Evolutionary conservation across 53 echinoderm and acorn worm species (phyloP), one percentile per base, ranked within the genome.

Genomic region (Holothuria scabra): DNA sequence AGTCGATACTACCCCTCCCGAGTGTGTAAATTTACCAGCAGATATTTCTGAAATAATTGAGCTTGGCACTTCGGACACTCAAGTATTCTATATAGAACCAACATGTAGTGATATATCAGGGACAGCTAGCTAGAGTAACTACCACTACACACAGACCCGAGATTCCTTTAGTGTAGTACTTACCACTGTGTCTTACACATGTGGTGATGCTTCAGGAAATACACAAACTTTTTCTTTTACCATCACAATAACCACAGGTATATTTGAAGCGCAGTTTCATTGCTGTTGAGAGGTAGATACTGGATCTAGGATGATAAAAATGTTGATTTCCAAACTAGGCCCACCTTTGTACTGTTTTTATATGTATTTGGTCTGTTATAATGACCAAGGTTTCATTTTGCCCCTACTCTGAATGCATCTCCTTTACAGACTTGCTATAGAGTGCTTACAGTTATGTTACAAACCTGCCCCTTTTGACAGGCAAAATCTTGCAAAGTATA

Each of bases 161-260:
- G 8, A 29, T 3, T 56, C 72, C 35, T 92, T 92, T 60, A 55
- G 84, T 16, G 75, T 89, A 38, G 89, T 87, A 46, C 44, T 57
- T 37, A 92, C 92, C 46, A n/a, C 48, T 8, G 89, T 92, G 26
- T 81, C 66, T 49, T 92, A 84, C 20, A 68, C 61, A 34, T 84
- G 84, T 56, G 72, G 76, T 70, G 92, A 92, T 75, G 71, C 59
- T 12, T 23, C 86, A 29, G 80, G 84, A 8, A 92, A 92, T 25
- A 23, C 59, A 18, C 87, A 56, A 33, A 71, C 76, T 62, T 93
- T 91, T 69, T 33, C 76, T 10, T 93, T 93, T 56, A 84, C 76
- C 44, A 88, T 93, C 48, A 85, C 76, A 22, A 60, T 90, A 18
- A 86, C 88, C 9, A 35, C 65, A 69, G 80, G 93, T 60, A 41